Percentiles rank a stretch among this genome's conserved stretches.
phyloP scores from a whole-genome alignment of 1,140 invertebrate genomes.

The Cylas formicarius region DNA sequence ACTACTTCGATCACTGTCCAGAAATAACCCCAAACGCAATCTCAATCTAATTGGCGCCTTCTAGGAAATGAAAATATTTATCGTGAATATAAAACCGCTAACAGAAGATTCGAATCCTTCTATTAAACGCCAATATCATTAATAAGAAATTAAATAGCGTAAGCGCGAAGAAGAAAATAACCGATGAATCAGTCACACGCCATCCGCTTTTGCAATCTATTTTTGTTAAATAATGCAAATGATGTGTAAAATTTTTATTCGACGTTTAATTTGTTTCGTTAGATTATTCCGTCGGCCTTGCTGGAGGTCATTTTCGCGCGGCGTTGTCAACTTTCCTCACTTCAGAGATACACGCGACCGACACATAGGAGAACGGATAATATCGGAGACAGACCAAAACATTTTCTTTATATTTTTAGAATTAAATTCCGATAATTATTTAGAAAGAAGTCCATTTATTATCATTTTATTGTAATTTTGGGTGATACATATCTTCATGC shows the following conservation, averaged over 20 bases:
- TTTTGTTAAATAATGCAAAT: constrained; percentile 6
- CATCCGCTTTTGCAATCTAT: not conserved
- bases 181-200: constrained; percentile 4
- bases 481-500: too few relatives aligned
- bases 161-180: constrained; percentile 1
- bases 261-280: constrained; percentile 5
- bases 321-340: constrained; percentile 2
- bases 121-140: constrained; percentile 3
- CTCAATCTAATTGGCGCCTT: too few relatives aligned
- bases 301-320: not conserved
- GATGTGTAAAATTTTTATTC: constrained; percentile 10
- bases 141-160: not conserved
- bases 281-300: constrained; percentile 1
- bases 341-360: not conserved
- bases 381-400: too few relatives aligned
- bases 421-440: too few relatives aligned
- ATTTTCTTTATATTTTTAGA: too few relatives aligned
- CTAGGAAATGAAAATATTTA: too few relatives aligned
- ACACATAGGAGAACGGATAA: too few relatives aligned
- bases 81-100: not conserved
- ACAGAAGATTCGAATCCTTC: constrained; percentile 1
- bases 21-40: too few relatives aligned
- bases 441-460: too few relatives aligned
- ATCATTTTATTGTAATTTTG: too few relatives aligned
- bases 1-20: too few relatives aligned